These are phyloP conservation scores for Cervus canadensis DNA, from an alignment of 2,113 vertebrate genomes.

Conservation along the genomic window DNA sequence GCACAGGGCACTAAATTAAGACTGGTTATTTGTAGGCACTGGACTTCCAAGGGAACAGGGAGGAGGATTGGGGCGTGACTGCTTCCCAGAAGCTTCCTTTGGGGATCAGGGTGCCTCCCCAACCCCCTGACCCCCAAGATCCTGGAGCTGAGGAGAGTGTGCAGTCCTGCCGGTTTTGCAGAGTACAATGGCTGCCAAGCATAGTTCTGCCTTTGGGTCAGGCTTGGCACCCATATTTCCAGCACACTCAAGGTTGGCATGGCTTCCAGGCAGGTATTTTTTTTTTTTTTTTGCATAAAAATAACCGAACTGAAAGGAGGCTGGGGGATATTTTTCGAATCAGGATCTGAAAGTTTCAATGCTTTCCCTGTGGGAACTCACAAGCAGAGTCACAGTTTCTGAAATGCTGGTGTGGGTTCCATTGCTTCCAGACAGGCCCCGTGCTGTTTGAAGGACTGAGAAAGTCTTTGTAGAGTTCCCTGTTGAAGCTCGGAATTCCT, in stretches of 20 bases:
- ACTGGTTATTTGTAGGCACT: background rate
- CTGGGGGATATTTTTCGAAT: background rate
- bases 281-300: slow-evolving; percentile 52
- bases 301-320: slow-evolving; percentile 37
- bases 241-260: slow-evolving; percentile 37
- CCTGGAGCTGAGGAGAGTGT: background rate
- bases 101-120: background rate
- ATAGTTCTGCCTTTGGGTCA: slow-evolving; percentile 56
- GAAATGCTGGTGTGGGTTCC: background rate
- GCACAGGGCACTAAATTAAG: slow-evolving; percentile 16
- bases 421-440: background rate
- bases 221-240: slow-evolving; percentile 55
- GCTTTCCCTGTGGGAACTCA: background rate
- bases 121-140: background rate
- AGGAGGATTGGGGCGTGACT: background rate
- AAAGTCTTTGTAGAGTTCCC: slow-evolving; percentile 39
- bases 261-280: slow-evolving; percentile 55
- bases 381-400: background rate
- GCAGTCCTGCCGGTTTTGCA: background rate
- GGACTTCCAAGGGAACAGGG: background rate
- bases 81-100: background rate
- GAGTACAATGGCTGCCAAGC: slow-evolving; percentile 8
- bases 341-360: background rate
- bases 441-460: slow-evolving; percentile 34
- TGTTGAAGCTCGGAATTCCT: slow-evolving; percentile 36